Evolutionary conservation across 2,113 vertebrate species (phyloP), one percentile per base, ranked within the genome.

Genomic region (Furnarius figulus): DNA sequence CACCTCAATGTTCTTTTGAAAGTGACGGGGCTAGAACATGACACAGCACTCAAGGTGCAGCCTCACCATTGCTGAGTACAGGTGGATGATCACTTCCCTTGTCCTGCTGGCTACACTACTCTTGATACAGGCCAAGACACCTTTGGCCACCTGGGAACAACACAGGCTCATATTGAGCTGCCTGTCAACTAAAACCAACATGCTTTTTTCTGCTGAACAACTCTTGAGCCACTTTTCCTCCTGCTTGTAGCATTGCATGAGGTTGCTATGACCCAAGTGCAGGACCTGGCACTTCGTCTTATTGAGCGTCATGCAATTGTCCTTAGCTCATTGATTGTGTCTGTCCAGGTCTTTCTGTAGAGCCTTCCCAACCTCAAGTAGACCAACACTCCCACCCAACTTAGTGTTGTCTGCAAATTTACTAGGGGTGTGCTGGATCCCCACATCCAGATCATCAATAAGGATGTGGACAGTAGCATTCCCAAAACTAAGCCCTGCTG

Each of bases 31-130:
- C 21, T 21, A 31, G 42, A 42, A 49, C 18, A 11, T 9, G 72
- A 22, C 0, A 0, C 16, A 47, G 10, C 25, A 18, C 0, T 0
- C 21, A 17, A 24, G 24, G 15, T 17, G 8, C 1, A 3, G 8
- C 30, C n/a, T 72, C 21, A 47, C 10, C 40, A 63, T 8, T 25
- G 24, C 16, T 7, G 47, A 28, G 15, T 24, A 30, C 20, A 25
- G 24, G 6, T 4, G 3, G 4, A 63, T 13, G 66, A 49, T 42
- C 30, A 12, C 30, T 55, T 71, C 30, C 10, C 56, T 55, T 9
- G 5, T 35, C 30, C 19, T 79, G 20, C 56, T 72, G 30, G 16
- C 7, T 47, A 12, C 15, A 3, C 3, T 40, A 0, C 21, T 63
- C 21, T 63, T 25, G 30, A 35, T 9, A 63, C 6, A 72, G 30